Evolutionary conservation across 2,113 vertebrate genomes (phyloP).

Genomic region (Lepidothrix coronata): DNA sequence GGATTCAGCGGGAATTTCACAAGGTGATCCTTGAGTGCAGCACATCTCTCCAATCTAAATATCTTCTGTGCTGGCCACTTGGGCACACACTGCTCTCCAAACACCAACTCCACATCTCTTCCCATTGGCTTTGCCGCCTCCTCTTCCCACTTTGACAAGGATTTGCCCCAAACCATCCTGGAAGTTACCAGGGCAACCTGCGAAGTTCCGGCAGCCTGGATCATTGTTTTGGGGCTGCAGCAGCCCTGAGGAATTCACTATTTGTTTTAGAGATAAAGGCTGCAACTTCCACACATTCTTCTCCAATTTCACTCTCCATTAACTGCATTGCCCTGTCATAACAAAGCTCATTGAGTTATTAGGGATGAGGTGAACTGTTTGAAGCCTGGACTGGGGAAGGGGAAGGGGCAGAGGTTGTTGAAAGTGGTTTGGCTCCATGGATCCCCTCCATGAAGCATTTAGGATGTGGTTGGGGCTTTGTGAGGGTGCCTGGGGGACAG

Average conservation of each 20-base stretch:
- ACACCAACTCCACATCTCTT: neutral
- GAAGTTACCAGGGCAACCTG: conserved; percentile 72
- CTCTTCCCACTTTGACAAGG: conserved; percentile 35
- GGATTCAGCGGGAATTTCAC: neutral
- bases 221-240: conserved; percentile 70
- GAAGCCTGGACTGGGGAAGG: neutral
- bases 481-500: neutral
- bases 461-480: neutral
- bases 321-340: conserved; percentile 47
- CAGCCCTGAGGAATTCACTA: conserved; percentile 74
- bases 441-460: neutral
- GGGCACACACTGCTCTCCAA: neutral
- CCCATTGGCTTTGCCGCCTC: neutral
- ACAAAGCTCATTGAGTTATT: conserved; percentile 22
- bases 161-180: conserved; percentile 51
- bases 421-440: neutral
- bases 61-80: neutral
- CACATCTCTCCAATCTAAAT: neutral
- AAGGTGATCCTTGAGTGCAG: neutral
- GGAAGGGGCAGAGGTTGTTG: neutral
- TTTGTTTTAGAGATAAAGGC: conserved; percentile 84
- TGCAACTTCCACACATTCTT: conserved; percentile 79
- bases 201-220: neutral
- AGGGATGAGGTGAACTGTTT: neutral
- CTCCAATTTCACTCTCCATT: conserved; percentile 72